Conservation (phyloP, 2,797 vertebrate genomes). For the Micropoecilia bifurca region DNA sequence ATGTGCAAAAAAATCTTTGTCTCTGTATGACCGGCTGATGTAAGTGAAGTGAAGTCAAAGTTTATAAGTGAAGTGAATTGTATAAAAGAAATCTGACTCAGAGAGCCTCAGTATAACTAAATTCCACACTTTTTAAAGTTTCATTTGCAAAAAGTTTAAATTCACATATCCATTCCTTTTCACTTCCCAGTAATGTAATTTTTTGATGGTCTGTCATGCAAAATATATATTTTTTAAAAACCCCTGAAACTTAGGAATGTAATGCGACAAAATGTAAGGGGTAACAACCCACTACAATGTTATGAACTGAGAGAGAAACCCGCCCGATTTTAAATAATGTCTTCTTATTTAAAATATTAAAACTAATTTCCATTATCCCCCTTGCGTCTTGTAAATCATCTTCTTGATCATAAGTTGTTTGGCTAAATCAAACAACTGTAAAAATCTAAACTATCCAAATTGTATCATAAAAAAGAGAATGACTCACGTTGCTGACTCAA, state of each 20-base stretch:
- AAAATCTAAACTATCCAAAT: not conserved
- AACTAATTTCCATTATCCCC: not conserved
- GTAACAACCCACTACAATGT: not conserved
- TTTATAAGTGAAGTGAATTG: not conserved
- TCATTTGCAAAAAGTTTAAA: not conserved
- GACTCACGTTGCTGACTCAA: constrained; percentile 81
- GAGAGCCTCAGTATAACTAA: no score
- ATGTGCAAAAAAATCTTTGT: not conserved
- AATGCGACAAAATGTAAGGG: not conserved
- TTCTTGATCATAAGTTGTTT: not conserved
- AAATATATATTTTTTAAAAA: not conserved
- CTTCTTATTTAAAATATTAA: not conserved
- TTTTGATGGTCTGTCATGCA: not conserved
- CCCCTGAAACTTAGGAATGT: not conserved
- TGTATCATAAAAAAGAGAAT: constrained; percentile 24
- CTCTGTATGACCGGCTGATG: not conserved
- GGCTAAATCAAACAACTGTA: not conserved
- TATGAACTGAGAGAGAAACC: not conserved
- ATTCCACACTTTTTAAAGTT: not conserved
- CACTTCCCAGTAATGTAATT: not conserved
- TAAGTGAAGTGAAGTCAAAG: not conserved
- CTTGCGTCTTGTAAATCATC: not conserved
- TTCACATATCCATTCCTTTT: not conserved
- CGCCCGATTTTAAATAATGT: not conserved
- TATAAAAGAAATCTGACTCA: not conserved